Conservation (phyloP, 1,140 invertebrate genomes). For the Epicauta chinensis region DNA sequence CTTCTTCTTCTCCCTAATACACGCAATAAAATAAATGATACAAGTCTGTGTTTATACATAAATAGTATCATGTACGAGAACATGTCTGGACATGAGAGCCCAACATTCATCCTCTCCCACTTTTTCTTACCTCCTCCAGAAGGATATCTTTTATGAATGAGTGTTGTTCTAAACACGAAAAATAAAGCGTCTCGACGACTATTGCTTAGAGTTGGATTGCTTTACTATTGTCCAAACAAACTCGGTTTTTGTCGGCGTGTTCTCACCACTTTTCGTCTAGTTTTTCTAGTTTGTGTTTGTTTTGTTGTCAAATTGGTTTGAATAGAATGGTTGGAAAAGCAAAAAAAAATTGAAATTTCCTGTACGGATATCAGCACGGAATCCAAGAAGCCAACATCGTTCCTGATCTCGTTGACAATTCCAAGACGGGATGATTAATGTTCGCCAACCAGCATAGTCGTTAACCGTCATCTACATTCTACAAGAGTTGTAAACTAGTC, state of each 20-base stretch:
- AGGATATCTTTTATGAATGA: constrained; percentile 8
- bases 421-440: constrained; percentile 9
- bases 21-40: constrained; percentile 5
- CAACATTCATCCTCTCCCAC: constrained; percentile 10
- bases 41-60: constrained; percentile 14
- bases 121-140: too few species aligned
- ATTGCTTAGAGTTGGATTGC: too few species aligned
- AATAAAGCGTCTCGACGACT: too few species aligned
- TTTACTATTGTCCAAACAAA: too few species aligned
- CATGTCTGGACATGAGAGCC: constrained; percentile 15
- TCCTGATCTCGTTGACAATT: constrained; percentile 11
- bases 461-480: constrained; percentile 11
- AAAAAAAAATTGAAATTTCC: too few species aligned
- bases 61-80: constrained; percentile 13
- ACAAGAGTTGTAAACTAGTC: constrained; percentile 3
- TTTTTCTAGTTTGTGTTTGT: too few species aligned
- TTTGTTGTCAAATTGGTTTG: too few species aligned
- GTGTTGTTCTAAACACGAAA: neutral
- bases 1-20: too few species aligned
- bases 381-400: constrained; percentile 7
- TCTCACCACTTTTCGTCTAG: too few species aligned
- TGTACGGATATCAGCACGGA: neutral
- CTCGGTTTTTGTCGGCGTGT: too few species aligned
- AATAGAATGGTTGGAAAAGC: too few species aligned
- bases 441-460: too few species aligned